Conservation (phyloP, 2,113 vertebrate genomes). For the Echinops telfairi region DNA sequence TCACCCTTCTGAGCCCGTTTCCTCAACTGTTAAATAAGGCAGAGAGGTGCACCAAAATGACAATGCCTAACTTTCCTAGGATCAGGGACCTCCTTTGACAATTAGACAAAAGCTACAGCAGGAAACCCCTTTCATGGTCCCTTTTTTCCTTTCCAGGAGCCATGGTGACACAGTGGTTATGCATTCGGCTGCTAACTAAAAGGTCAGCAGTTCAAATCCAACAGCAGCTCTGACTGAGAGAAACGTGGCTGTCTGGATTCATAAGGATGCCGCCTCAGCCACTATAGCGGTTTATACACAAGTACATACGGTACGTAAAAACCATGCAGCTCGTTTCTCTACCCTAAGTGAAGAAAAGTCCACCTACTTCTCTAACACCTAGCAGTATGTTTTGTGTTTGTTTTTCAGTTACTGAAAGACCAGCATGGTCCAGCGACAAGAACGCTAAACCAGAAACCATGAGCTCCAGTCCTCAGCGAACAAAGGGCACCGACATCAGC, state of each 20-base stretch:
- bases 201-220: background rate
- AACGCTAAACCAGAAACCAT: background rate
- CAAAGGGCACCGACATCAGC: background rate
- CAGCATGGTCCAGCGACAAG: background rate
- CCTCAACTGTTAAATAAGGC: constrained; percentile 1
- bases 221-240: background rate
- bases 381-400: background rate
- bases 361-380: too few species aligned
- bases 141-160: background rate
- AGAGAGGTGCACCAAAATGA: background rate
- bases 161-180: too few species aligned
- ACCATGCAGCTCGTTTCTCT: too few species aligned
- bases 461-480: background rate
- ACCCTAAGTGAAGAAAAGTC: too few species aligned
- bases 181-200: background rate
- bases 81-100: background rate
- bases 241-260: background rate
- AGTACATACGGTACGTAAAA: too few species aligned
- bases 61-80: constrained; percentile 30
- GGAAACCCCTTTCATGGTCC: background rate
- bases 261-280: too few species aligned
- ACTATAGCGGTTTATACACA: too few species aligned
- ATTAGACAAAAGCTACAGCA: constrained; percentile 19
- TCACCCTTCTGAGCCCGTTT: background rate
- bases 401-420: background rate